Percentiles rank a stretch among this genome's conserved stretches.
Evolutionary conservation across 2,113 vertebrate species (phyloP).

Genomic region (Anolis carolinensis): DNA sequence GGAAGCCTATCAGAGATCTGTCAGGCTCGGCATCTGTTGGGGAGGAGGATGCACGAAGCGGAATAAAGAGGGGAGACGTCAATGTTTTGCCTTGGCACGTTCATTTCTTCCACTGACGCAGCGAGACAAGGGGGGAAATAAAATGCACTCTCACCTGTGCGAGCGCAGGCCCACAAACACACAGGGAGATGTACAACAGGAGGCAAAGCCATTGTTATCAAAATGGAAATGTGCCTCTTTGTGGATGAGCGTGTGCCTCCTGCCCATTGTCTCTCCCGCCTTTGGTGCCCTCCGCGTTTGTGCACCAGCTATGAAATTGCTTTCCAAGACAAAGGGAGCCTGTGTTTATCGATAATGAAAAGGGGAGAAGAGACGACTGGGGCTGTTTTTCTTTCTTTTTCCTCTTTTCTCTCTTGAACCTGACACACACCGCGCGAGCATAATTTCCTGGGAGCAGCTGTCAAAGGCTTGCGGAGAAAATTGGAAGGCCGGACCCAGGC

Average conservation of each 20-base stretch:
- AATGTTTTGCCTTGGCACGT: constrained; percentile 25
- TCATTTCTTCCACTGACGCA: background rate
- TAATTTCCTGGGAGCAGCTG: constrained; percentile 61
- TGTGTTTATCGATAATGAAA: constrained; percentile 55
- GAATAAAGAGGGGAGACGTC: background rate
- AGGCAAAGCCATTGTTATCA: constrained; percentile 56
- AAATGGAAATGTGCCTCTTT: constrained; percentile 68
- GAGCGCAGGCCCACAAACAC: background rate
- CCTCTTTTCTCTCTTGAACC: constrained; percentile 7
- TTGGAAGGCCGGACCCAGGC: constrained; percentile 43
- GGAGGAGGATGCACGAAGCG: background rate
- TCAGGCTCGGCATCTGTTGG: constrained; percentile 37
- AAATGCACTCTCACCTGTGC: constrained; percentile 9
- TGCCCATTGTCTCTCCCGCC: constrained; percentile 63
- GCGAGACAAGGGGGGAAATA: constrained; percentile 1
- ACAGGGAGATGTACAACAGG: constrained; percentile 33
- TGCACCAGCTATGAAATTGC: constrained; percentile 73
- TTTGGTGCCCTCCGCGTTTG: constrained; percentile 68
- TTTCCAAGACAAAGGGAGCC: constrained; percentile 61
- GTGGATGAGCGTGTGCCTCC: constrained; percentile 64
- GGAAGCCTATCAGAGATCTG: constrained; percentile 58
- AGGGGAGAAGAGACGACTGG: constrained; percentile 25
- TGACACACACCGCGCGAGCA: background rate
- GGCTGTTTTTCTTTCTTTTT: background rate
- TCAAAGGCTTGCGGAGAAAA: constrained; percentile 57